Base-by-base conservation (phyloP, 2,888 invertebrate genomes). In the Machimus rusticus region DNA sequence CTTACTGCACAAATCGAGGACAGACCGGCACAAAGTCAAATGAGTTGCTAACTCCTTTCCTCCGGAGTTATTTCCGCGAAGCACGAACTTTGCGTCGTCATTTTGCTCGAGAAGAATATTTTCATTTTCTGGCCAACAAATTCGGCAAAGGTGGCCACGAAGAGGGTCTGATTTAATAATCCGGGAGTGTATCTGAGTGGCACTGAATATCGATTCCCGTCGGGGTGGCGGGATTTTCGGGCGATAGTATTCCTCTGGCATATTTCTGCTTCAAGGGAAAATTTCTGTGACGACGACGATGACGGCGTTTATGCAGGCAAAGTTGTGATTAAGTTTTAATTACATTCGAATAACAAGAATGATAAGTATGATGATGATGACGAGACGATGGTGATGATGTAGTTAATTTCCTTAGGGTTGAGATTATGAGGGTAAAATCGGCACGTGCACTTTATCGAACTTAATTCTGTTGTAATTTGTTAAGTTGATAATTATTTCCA, bases 271-370 rank as follows among this genome's bases (percentile, higher is more conserved):
- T 66, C 66, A 66, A 66, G 57, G 57, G 23, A 57, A 23, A 6
- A 12, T 28, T 28, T 28, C 12, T 66, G 28, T 12, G 66, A 66
- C 66, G 23, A 55, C 5, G 55, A 55, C 19, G 19, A 19, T 19
- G 55, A 55, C 19, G n/a, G 9, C 9, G 55, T 8, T 16, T 4
- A 46, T 79, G 51, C 51, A 46, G 79, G 51, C 51, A 5, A 79
- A 79, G 51, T 79, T 79, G 51, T 79, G 51, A 79, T 79, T 79
- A 79, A 79, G 79, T 79, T 79, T 79, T 79, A 79, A 79, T 79
- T 79, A 79, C 79, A 51, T 79, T 55, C 23, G 66, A 66, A 66
- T 66, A 28, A 19, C 66, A 23, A 23, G 14, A n/a, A 51, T 51
- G 3, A 46, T 46, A 46, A 46, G 16, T 46, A 55, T 55, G 55